Conservation (phyloP, 2,113 vertebrate species). For the Macaca nemestrina region DNA sequence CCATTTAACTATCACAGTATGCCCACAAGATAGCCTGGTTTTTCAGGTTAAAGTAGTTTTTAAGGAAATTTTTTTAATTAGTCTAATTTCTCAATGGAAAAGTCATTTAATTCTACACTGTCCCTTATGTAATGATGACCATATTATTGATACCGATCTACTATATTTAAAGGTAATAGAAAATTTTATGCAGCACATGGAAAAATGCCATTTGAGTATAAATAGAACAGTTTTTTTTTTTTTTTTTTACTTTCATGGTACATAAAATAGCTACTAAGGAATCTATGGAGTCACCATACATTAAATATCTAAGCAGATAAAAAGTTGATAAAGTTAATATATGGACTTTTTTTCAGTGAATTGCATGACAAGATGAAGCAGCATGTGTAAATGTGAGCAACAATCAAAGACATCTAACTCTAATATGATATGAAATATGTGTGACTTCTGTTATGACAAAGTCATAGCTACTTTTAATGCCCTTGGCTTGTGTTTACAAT, state of each 20-base stretch:
- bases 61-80: neutral
- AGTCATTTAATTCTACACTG: neutral
- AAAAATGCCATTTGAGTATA: neutral
- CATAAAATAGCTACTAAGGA: neutral
- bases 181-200: neutral
- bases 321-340: neutral
- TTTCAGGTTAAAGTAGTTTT: neutral
- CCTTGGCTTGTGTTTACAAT: neutral
- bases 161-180: neutral
- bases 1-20: neutral
- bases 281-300: neutral
- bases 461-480: neutral
- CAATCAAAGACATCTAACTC: neutral
- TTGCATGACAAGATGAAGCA: neutral
- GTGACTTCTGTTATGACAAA: neutral
- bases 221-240: neutral
- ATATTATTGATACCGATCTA: neutral
- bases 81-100: slow-evolving; percentile 3
- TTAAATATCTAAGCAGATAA: neutral
- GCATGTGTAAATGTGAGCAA: neutral
- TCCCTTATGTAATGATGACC: neutral
- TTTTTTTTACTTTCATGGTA: neutral
- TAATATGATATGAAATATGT: neutral
- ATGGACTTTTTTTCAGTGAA: neutral
- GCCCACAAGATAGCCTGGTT: neutral